phyloP scores from a whole-genome alignment of 2,113 vertebrate species.

The Litocranius walleri region DNA sequence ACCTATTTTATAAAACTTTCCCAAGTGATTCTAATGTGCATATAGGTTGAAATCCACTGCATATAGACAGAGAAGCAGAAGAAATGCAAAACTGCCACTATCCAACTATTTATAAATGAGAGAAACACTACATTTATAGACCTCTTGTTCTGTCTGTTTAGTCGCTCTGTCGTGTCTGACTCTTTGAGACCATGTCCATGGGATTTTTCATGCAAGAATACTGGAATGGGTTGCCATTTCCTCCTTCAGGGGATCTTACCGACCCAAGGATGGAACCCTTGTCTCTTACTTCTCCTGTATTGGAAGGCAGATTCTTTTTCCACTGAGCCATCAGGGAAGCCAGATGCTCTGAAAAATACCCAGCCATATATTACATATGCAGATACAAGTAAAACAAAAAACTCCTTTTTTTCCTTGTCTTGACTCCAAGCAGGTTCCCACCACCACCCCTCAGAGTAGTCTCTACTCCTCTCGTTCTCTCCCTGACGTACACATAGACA shows the following conservation, averaged over 20 bases:
- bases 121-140: conserved; percentile 23
- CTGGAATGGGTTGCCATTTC: neutral
- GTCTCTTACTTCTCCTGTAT: neutral
- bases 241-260: neutral
- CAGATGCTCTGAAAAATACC: neutral
- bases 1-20: neutral
- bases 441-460: neutral
- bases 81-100: conserved; percentile 35
- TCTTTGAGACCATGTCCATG: neutral
- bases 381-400: neutral
- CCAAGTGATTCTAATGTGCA: conserved; percentile 2
- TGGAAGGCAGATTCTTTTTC: neutral
- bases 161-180: neutral
- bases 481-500: neutral
- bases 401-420: neutral
- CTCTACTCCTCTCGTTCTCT: neutral
- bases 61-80: neutral
- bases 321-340: neutral
- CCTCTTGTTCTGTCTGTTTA: neutral
- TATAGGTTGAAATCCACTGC: neutral
- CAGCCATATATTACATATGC: neutral
- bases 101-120: conserved; percentile 38
- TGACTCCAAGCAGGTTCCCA: neutral
- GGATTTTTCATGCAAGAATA: neutral
- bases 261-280: neutral